phyloP scores from a whole-genome alignment of 2,113 vertebrate species.

The Engraulis encrasicolus region DNA sequence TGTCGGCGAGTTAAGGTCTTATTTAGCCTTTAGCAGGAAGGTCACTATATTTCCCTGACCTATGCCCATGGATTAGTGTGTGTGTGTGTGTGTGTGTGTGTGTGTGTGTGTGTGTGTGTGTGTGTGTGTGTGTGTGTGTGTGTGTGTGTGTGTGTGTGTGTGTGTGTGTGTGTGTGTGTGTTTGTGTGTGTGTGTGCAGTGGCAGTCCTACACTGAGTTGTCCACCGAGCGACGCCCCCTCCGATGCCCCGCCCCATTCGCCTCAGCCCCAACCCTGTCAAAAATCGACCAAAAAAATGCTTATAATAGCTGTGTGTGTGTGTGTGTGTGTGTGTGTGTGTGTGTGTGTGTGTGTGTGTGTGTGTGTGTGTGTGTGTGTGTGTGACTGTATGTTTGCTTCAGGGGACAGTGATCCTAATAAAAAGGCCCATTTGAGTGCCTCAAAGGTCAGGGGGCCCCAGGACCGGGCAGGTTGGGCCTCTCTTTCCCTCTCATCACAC shows the following conservation, averaged over 20 bases:
- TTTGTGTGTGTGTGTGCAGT: constrained; percentile 25
- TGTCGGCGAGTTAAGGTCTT: background rate
- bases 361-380: constrained; percentile 37
- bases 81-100: background rate
- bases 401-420: background rate
- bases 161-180: no score
- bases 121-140: background rate
- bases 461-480: no score
- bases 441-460: background rate
- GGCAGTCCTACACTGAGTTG: no score
- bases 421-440: background rate
- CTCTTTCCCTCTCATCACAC: constrained; percentile 7
- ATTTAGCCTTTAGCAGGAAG: constrained; percentile 6
- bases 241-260: no score
- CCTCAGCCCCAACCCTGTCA: no score
- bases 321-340: constrained; percentile 11
- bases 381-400: background rate
- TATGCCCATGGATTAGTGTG: background rate
- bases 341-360: constrained; percentile 38
- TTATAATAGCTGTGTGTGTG: no score
- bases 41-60: constrained; percentile 20
- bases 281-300: no score
- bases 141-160: background rate
- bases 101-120: constrained; percentile 1
- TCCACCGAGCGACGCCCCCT: no score